phyloP scores from a whole-genome alignment of 2,113 vertebrate species.

The Antechinus stuartii region DNA sequence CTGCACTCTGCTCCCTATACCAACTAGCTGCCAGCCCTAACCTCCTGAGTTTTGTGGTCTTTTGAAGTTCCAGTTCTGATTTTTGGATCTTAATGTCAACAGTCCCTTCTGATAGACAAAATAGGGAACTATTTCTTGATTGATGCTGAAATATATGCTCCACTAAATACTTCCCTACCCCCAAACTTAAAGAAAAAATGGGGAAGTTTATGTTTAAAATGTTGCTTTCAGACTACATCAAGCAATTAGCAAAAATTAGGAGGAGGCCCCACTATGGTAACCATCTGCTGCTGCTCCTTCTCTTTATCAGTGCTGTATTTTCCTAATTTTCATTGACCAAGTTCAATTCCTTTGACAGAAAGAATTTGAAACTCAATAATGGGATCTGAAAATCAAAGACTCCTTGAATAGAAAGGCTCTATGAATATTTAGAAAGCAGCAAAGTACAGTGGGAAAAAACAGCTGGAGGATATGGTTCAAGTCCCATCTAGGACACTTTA shows the following conservation, averaged over 20 bases:
- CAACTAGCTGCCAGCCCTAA: background rate
- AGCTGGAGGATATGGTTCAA: too few relatives aligned
- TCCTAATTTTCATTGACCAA: slow-evolving; percentile 42
- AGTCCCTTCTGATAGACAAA: slow-evolving; percentile 35
- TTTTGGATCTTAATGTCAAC: slow-evolving; percentile 55
- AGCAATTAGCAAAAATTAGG: slow-evolving; percentile 54
- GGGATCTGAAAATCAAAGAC: background rate
- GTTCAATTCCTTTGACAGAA: background rate
- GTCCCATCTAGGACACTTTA: too few relatives aligned
- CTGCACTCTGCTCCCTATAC: too few relatives aligned
- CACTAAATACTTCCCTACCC: background rate
- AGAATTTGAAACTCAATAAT: background rate
- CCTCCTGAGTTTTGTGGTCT: too few relatives aligned
- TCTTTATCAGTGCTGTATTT: background rate
- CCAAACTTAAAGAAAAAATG: slow-evolving; percentile 36
- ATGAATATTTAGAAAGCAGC: background rate
- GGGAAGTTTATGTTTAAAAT: slow-evolving; percentile 43
- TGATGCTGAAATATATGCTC: background rate
- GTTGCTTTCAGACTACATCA: slow-evolving; percentile 49
- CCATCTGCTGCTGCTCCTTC: background rate
- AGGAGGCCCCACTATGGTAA: background rate
- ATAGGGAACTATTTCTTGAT: slow-evolving; percentile 26
- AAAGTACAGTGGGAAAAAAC: too few relatives aligned
- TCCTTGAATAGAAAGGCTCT: background rate
- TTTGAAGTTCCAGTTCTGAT: slow-evolving; percentile 35